Conservation (phyloP, 2,113 vertebrate genomes). For the Helogale parvula region DNA sequence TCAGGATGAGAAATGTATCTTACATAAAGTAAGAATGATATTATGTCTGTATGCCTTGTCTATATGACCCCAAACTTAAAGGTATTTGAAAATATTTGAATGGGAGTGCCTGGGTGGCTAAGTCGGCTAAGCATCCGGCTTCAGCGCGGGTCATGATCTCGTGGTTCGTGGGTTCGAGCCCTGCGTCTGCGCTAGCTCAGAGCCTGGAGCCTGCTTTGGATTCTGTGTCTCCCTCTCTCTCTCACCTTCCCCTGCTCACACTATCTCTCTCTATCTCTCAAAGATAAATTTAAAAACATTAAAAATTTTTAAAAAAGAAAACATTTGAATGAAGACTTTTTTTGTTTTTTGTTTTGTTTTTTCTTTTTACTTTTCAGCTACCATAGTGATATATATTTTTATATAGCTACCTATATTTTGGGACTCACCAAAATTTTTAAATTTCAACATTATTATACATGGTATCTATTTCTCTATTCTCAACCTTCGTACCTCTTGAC, state of each 20-base stretch:
- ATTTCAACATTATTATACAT: neutral
- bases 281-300: too few species aligned
- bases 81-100: constrained; percentile 32
- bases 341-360: neutral
- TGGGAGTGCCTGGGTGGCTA: too few species aligned
- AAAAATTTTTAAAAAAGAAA: neutral
- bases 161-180: too few species aligned
- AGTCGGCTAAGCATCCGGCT: too few species aligned
- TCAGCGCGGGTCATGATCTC: too few species aligned
- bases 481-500: neutral
- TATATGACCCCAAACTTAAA: constrained; percentile 12
- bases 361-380: neutral
- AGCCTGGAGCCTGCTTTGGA: too few species aligned
- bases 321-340: neutral
- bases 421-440: neutral
- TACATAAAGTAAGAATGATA: constrained; percentile 2
- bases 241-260: too few species aligned
- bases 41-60: neutral
- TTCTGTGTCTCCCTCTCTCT: too few species aligned
- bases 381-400: neutral
- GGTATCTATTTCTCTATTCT: neutral
- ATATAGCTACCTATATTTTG: neutral
- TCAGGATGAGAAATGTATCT: neutral
- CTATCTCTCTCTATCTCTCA: too few species aligned
- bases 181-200: too few species aligned